These are phyloP conservation scores for Anadara kagoshimensis DNA, from an alignment of 1,140 invertebrate species.

Conservation along the genomic window DNA sequence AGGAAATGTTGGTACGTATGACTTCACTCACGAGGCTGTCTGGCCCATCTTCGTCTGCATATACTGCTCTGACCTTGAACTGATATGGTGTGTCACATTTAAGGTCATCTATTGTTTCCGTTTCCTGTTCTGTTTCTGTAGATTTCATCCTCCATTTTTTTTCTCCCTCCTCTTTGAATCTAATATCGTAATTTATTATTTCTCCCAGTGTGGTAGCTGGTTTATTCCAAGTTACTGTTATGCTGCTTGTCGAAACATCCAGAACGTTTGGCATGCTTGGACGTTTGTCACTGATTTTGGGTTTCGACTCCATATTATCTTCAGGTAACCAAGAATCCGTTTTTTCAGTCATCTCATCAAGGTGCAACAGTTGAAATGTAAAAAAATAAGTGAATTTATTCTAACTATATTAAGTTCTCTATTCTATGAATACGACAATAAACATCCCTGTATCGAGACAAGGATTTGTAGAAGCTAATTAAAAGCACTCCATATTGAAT, in stretches of 20 bases:
- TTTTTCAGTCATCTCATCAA: too few relatives aligned
- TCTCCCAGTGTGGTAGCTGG: neutral
- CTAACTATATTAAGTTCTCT: too few relatives aligned
- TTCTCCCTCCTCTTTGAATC: neutral
- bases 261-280: neutral
- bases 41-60: constrained; percentile 10
- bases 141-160: constrained; percentile 7
- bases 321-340: too few relatives aligned
- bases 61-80: constrained; percentile 10
- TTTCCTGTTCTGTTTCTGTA: neutral
- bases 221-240: constrained; percentile 5
- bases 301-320: too few relatives aligned
- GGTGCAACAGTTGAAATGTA: too few relatives aligned
- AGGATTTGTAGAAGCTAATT: too few relatives aligned
- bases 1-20: neutral
- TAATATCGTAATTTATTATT: constrained; percentile 11
- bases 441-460: too few relatives aligned
- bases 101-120: neutral
- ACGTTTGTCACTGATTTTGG: too few relatives aligned
- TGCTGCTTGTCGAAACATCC: neutral
- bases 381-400: too few relatives aligned
- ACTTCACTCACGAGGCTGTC: neutral
- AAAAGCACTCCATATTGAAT: too few relatives aligned
- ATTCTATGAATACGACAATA: too few relatives aligned
- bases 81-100: constrained; percentile 15